These are phyloP conservation scores for Abrostola triplasia DNA, from an alignment of 2,888 invertebrate species.

Conservation along the genomic window DNA sequence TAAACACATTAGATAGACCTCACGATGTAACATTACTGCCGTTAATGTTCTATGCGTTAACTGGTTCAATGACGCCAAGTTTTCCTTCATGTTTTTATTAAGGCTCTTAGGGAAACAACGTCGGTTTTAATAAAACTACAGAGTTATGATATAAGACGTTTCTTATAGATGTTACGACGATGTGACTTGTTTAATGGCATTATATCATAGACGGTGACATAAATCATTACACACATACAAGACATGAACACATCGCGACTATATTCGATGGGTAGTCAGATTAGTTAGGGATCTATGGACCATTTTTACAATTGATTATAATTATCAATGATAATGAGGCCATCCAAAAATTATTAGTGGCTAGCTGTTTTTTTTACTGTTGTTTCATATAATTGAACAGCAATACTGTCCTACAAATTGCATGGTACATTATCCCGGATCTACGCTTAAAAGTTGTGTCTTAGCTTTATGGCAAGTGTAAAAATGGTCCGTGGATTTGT, in stretches of 20 bases:
- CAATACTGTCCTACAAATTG: no score
- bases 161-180: constrained; percentile 28
- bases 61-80: not conserved
- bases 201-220: constrained; percentile 45
- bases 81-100: constrained; percentile 10
- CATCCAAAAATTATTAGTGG: no score
- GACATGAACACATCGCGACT: not conserved
- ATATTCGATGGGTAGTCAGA: no score
- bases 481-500: no score
- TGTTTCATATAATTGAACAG: no score
- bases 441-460: no score
- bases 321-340: no score
- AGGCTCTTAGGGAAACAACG: not conserved
- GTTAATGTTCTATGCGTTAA: not conserved
- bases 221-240: constrained; percentile 17
- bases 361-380: no score
- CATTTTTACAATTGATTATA: no score
- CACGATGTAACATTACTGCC: not conserved
- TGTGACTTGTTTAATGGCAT: constrained; percentile 25
- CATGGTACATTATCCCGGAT: no score
- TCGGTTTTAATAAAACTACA: constrained; percentile 5
- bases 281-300: no score
- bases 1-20: not conserved
- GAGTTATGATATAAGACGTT: constrained; percentile 31
- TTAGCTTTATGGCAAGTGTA: no score